A percentile compares a stretch with the other conserved stretches of the same genome.
phyloP scores from a whole-genome alignment of 2,797 vertebrate genomes.

The Erpetoichthys calabaricus region DNA sequence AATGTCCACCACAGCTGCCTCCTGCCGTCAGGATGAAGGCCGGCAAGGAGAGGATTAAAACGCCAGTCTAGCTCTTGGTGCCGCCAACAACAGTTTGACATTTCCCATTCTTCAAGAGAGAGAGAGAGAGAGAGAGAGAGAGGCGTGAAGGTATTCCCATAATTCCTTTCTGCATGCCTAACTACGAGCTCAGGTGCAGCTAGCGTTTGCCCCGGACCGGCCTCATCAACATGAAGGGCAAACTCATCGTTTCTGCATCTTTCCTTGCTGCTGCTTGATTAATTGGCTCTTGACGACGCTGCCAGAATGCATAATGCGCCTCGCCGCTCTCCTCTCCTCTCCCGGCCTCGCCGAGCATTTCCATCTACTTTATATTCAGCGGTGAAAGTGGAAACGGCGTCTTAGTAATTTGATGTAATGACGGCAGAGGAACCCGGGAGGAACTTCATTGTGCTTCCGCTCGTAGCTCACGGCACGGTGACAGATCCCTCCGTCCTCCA shows the following conservation, averaged over 20 bases:
- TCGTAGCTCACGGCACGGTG: not conserved
- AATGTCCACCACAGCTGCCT: not conserved
- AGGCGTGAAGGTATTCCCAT: constrained; percentile 84
- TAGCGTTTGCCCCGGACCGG: constrained; percentile 88
- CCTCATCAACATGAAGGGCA: constrained; percentile 99
- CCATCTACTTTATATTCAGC: constrained; percentile 91
- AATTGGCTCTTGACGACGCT: constrained; percentile 90
- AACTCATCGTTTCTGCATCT: constrained; percentile 97
- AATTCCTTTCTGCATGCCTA: constrained; percentile 90
- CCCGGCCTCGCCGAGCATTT: constrained; percentile 68
- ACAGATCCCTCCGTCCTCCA: not conserved
- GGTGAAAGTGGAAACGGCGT: constrained; percentile 46
- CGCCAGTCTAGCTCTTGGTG: too few relatives aligned
- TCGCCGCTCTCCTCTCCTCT: constrained; percentile 36
- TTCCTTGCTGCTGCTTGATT: constrained; percentile 89
- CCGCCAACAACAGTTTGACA: constrained; percentile 58
- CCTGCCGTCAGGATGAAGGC: not conserved
- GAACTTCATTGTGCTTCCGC: too few relatives aligned
- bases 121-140: constrained; percentile 57
- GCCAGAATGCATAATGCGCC: constrained; percentile 79
- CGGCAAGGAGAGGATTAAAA: too few relatives aligned
- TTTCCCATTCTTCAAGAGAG: constrained; percentile 71
- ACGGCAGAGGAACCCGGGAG: constrained; percentile 50
- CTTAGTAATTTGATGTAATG: constrained; percentile 90
- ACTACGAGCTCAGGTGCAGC: constrained; percentile 95